These are phyloP conservation scores for Muscicapa comitata DNA, from an alignment of 2,797 vertebrate genomes.

Conservation along the genomic window DNA sequence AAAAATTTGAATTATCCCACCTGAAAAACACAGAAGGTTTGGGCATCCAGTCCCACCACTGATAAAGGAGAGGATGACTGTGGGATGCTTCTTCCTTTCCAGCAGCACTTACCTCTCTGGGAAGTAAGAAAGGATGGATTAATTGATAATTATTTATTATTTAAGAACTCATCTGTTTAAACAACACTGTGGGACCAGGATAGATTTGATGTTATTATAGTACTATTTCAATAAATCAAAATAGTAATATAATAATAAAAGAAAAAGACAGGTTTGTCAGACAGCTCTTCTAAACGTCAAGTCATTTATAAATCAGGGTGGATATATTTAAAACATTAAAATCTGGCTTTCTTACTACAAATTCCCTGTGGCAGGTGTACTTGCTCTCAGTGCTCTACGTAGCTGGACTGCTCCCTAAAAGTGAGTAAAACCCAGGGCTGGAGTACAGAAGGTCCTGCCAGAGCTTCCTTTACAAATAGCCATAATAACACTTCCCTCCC, in stretches of 20 bases:
- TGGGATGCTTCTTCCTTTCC: not conserved
- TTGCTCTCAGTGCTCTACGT: not conserved
- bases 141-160: not conserved
- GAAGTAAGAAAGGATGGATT: not conserved
- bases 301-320: not conserved
- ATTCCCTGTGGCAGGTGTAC: not conserved
- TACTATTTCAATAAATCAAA: not conserved
- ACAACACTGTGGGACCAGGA: not conserved
- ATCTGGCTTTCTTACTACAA: not conserved
- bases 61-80: not conserved
- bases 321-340: not conserved
- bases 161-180: not conserved
- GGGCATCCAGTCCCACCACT: not conserved
- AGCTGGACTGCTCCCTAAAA: not conserved
- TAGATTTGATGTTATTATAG: not conserved
- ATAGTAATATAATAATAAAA: not conserved
- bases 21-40: not conserved
- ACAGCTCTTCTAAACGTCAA: not conserved
- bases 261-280: not conserved
- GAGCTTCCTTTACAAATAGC: not conserved
- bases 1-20: not conserved
- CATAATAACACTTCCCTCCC: not conserved
- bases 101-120: not conserved
- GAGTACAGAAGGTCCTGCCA: not conserved
- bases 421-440: not conserved